phyloP scores from a whole-genome alignment of 2,888 invertebrate genomes.

The Morinoia aosen region DNA sequence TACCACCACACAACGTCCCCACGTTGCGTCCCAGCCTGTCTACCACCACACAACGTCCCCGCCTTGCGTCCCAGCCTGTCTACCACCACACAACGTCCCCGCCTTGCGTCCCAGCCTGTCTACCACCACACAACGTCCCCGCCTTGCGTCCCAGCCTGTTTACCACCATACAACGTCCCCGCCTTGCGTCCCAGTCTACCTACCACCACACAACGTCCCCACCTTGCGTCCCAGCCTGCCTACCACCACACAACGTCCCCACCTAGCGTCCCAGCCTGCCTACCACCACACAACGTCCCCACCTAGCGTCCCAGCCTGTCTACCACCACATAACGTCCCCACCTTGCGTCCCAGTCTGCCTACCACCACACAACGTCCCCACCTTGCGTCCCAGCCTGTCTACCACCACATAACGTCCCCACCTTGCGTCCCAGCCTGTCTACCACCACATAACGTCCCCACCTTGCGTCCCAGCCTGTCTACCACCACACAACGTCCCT shows the following conservation, averaged over 20 bases:
- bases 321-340: not conserved
- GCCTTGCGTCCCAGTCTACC: constrained; percentile 61
- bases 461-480: not conserved
- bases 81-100: not conserved
- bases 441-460: constrained; percentile 49
- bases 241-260: not conserved
- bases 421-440: constrained; percentile 61
- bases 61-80: not conserved
- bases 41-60: constrained; percentile 56
- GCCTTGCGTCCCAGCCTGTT: not conserved
- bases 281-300: constrained; percentile 56
- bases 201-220: constrained; percentile 56
- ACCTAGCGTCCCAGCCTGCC: constrained; percentile 60
- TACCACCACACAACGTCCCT: not conserved
- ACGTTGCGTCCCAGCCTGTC: constrained; percentile 60
- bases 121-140: constrained; percentile 56
- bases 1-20: not conserved
- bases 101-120: constrained; percentile 60
- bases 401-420: not conserved
- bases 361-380: constrained; percentile 56
- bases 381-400: not conserved
- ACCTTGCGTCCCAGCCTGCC: not conserved
- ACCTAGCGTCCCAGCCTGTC: not conserved
- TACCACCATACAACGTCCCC: not conserved
- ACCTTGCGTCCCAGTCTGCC: constrained; percentile 61